Conservation (phyloP, 2,888 invertebrate genomes). For the Digitonthophagus gazella region DNA sequence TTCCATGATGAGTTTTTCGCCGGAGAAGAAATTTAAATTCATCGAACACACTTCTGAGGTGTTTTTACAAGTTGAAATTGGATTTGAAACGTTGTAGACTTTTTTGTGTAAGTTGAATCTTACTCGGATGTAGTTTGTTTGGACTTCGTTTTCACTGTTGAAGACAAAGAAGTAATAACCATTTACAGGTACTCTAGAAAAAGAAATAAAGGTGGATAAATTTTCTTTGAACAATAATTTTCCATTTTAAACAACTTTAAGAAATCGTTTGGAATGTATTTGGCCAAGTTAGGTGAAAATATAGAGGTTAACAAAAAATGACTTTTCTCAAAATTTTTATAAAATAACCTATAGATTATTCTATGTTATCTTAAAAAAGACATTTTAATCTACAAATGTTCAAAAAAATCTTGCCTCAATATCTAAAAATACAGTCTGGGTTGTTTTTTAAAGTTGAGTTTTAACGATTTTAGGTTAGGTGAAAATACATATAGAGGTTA, state of each 20-base stretch:
- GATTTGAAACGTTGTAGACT: constrained; percentile 65
- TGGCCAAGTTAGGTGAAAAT: too few relatives aligned
- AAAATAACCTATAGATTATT: too few relatives aligned
- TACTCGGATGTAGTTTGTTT: constrained; percentile 67
- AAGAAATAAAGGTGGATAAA: constrained; percentile 16
- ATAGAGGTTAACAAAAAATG: neutral
- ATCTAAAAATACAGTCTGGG: too few relatives aligned
- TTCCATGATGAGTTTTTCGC: constrained; percentile 68
- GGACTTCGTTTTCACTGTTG: constrained; percentile 76
- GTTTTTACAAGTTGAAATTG: constrained; percentile 63
- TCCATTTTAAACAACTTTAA: neutral
- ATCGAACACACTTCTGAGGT: constrained; percentile 62
- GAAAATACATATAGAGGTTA: too few relatives aligned
- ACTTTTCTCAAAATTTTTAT: too few relatives aligned
- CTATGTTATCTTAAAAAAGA: too few relatives aligned
- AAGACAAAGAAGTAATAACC: constrained; percentile 84
- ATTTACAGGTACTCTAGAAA: constrained; percentile 65
- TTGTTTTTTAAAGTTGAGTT: too few relatives aligned
- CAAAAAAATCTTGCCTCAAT: too few relatives aligned
- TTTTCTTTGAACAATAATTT: too few relatives aligned
- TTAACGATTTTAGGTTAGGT: too few relatives aligned
- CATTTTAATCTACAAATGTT: too few relatives aligned
- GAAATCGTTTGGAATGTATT: neutral
- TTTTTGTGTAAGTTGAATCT: constrained; percentile 70
- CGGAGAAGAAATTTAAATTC: constrained; percentile 66